These are phyloP conservation scores for Pterocles gutturalis DNA, from an alignment of 2,113 vertebrate genomes.

Conservation along the genomic window DNA sequence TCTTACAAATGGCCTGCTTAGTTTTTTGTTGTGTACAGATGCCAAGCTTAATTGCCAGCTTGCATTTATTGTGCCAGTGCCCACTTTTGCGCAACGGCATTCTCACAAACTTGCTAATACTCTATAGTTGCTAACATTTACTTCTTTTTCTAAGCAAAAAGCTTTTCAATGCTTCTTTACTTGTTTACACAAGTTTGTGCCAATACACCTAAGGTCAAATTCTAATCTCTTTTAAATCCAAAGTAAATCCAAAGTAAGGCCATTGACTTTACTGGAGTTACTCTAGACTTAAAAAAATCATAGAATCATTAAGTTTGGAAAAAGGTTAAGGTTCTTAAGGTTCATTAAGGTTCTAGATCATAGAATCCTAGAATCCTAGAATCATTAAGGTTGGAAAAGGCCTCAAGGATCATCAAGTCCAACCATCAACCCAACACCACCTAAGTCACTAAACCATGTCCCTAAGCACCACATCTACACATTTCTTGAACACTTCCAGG, in stretches of 20 bases:
- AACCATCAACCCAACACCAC: background rate
- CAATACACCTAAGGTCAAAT: background rate
- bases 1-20: background rate
- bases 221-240: background rate
- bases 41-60: background rate
- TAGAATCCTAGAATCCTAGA: background rate
- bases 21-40: background rate
- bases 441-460: background rate
- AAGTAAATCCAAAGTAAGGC: background rate
- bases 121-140: background rate
- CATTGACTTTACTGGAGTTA: background rate
- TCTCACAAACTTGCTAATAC: background rate
- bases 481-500: background rate
- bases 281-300: background rate
- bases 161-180: background rate
- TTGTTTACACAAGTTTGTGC: background rate
- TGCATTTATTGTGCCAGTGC: background rate
- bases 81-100: accelerated
- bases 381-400: background rate
- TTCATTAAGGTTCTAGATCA: too few species aligned
- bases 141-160: background rate
- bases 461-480: too few species aligned
- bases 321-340: too few species aligned
- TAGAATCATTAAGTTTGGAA: too few species aligned
- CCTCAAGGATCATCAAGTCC: background rate